These are phyloP conservation scores for Morinoia aosen DNA, from an alignment of 2,888 invertebrate genomes.

Conservation along the genomic window DNA sequence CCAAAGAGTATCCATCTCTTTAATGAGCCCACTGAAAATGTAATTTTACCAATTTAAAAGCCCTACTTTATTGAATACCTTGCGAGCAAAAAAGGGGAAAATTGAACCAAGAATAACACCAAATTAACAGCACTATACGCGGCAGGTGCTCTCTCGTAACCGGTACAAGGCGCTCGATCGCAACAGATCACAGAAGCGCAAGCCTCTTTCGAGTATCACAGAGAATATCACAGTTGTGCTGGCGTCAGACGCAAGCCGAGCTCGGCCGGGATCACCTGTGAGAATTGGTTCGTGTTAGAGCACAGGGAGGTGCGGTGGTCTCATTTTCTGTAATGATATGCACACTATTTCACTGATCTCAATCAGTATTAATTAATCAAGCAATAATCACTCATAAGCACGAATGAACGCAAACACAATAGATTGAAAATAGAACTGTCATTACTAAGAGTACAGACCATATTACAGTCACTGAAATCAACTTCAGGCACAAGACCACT, in stretches of 20 bases:
- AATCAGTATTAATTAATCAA: background rate
- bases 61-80: background rate
- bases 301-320: background rate
- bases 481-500: background rate
- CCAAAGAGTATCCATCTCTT: too few relatives aligned
- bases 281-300: background rate
- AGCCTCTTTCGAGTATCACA: conserved; percentile 6
- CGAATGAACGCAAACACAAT: background rate
- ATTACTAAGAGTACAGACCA: background rate
- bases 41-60: background rate
- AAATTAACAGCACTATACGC: background rate
- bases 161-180: background rate
- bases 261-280: conserved; percentile 32
- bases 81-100: background rate
- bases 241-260: background rate
- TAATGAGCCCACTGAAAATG: too few relatives aligned
- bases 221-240: conserved; percentile 6
- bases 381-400: conserved; percentile 13
- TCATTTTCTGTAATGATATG: background rate
- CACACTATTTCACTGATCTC: conserved; percentile 40
- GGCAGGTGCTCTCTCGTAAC: background rate
- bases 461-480: background rate
- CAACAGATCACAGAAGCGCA: conserved; percentile 3
- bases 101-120: background rate
- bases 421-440: background rate